These are phyloP conservation scores for Lepilemur ruficaudatus DNA, from an alignment of 2,797 vertebrate genomes.

Conservation along the genomic window DNA sequence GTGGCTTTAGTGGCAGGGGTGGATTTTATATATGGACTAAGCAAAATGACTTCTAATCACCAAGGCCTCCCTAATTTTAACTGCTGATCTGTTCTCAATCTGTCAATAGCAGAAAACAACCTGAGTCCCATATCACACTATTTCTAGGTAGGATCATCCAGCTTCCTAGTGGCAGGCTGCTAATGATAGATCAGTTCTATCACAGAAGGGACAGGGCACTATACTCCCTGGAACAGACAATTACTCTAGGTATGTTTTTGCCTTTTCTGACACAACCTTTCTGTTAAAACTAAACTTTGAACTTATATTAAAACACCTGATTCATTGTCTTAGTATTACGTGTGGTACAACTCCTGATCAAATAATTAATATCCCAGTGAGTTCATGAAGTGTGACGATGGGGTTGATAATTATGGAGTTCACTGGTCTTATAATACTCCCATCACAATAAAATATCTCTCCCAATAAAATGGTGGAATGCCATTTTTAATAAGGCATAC, in stretches of 20 bases:
- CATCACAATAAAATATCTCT: not conserved
- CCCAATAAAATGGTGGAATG: not conserved
- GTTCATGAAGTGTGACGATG: not conserved
- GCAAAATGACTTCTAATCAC: not conserved
- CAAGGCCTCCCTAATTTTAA: not conserved
- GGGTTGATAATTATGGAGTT: not conserved
- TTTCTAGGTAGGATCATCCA: not conserved
- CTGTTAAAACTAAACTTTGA: not conserved
- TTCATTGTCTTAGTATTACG: not conserved
- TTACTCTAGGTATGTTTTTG: not conserved
- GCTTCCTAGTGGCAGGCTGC: not conserved
- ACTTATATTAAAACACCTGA: not conserved
- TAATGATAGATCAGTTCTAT: not conserved
- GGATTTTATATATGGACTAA: not conserved
- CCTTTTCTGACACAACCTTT: not conserved
- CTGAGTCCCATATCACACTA: rapidly evolving
- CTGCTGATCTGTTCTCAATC: rapidly evolving
- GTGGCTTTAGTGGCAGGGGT: rapidly evolving
- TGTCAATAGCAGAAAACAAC: not conserved
- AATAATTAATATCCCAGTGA: not conserved
- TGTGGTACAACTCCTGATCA: not conserved
- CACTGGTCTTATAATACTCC: not conserved
- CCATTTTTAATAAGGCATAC: not conserved
- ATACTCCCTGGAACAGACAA: not conserved
- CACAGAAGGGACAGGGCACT: not conserved